These are phyloP conservation scores for Henricia sp. DNA, from an alignment of 53 echinoderm and acorn worm species.

Conservation along the genomic window DNA sequence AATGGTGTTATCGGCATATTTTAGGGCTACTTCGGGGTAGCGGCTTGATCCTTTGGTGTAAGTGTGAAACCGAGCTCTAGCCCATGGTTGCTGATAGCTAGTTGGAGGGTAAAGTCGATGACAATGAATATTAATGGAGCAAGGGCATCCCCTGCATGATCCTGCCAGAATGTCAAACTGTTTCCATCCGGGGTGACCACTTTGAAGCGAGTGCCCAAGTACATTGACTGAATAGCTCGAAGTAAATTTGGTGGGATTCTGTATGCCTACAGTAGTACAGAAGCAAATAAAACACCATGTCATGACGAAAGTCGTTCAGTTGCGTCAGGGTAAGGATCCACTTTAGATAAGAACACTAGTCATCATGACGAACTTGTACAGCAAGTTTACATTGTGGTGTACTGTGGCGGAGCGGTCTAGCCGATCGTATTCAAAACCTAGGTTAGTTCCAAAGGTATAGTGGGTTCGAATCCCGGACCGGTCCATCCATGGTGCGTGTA, in stretches of 20 bases:
- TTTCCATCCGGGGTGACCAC: slow-evolving; percentile 28
- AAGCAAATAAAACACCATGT: too few relatives aligned
- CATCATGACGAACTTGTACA: too few relatives aligned
- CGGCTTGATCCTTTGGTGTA: neutral
- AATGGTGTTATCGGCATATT: slow-evolving; percentile 3
- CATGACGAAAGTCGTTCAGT: too few relatives aligned
- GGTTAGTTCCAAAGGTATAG: too few relatives aligned
- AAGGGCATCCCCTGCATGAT: slow-evolving; percentile 20
- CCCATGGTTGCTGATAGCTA: neutral
- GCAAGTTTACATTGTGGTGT: too few relatives aligned
- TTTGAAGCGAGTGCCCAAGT: slow-evolving; percentile 1
- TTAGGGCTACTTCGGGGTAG: slow-evolving; percentile 13
- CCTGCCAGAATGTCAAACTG: slow-evolving; percentile 14
- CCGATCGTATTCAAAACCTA: too few relatives aligned
- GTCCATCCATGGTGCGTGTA: too few relatives aligned
- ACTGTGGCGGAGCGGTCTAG: too few relatives aligned
- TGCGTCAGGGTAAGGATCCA: too few relatives aligned
- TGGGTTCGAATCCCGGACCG: too few relatives aligned
- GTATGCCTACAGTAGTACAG: too few relatives aligned
- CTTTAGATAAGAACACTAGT: too few relatives aligned
- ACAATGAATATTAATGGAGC: slow-evolving; percentile 26
- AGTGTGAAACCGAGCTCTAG: slow-evolving; percentile 18
- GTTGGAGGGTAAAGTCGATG: slow-evolving; percentile 10
- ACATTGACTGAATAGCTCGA: neutral
- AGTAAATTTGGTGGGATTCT: slow-evolving; percentile 31